Evolutionary conservation across 2,888 invertebrate genomes (phyloP), one percentile per base, ranked within the genome.

Genomic region (Crioceris asparagi): DNA sequence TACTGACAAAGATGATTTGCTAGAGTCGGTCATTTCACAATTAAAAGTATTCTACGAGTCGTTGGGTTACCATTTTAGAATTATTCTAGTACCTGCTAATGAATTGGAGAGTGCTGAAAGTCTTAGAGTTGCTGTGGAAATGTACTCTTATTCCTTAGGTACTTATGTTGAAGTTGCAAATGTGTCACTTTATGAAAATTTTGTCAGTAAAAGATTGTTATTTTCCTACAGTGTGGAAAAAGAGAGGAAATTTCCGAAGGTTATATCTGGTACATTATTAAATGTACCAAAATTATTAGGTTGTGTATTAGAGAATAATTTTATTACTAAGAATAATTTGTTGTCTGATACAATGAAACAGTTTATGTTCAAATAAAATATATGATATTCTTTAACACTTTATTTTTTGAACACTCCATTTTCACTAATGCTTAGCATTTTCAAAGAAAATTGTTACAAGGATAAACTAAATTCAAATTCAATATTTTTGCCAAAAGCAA

Each of bases 131-230:
- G 72, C 72, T 2, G 69, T 88, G 46, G 79, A 88, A 64, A 74
- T 87, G 67, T 87, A 75, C 70, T 85, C 86, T 1, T 69, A 72
- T 7, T 68, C 72, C 44, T 57, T 69, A 10, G 60, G 74, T 21
- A 59, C 65, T 8, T 86, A 82, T 54, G 57, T 86, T 10, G 80
- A 83, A 66, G 74, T 87, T 26, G 88, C 82, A 0, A 70, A 78
- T 61, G 55, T 90, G 25, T 82, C 84, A 14, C 55, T 79, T 29
- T 79, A 76, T 52, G 77, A 75, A 7, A 75, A 79, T 51, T 90
- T 75, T 56, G 72, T 88, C 17, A 83, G 84, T 49, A 84, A 86
- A 60, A 70, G 90, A 39, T 66, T 91, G 29, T 65, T 83, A 52
- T 79, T 85, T 44, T 77, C 72, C 27, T 80, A 76, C 55, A 67